A percentile compares a stretch with the other conserved stretches of the same genome.
Evolutionary conservation across 30 jellyfish, hydroid and myxozoan genomes (phyloP).

Genomic region (Aurelia aurita complex sp. Pacific): DNA sequence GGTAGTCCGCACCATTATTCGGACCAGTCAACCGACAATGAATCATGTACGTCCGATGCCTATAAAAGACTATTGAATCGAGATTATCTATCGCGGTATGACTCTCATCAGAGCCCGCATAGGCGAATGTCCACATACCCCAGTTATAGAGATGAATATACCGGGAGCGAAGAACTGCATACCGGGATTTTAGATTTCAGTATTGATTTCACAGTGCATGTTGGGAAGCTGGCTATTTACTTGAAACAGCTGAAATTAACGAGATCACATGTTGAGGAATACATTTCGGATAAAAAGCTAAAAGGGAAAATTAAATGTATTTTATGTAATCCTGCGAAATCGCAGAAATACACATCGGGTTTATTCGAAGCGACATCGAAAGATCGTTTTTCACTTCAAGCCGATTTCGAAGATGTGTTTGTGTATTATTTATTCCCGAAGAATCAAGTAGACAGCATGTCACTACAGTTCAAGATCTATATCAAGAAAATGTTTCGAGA

Average conservation of each 20-base stretch:
- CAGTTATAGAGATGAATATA: constrained; percentile 44
- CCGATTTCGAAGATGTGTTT: constrained; percentile 88
- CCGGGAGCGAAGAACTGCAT: constrained; percentile 44
- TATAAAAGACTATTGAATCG: constrained; percentile 68
- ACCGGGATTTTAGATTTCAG: constrained; percentile 80
- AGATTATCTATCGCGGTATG: constrained; percentile 63
- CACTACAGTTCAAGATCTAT: constrained; percentile 80
- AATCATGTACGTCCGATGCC: constrained; percentile 86
- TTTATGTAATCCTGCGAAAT: constrained; percentile 84
- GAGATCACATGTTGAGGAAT: constrained; percentile 77
- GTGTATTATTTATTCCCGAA: constrained; percentile 90
- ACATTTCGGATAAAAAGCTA: constrained; percentile 74
- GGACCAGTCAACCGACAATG: constrained; percentile 94
- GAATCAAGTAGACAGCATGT: constrained; percentile 84
- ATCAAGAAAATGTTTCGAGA: constrained; percentile 86
- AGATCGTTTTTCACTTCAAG: constrained; percentile 58
- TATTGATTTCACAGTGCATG: constrained; percentile 92
- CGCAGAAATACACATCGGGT: constrained; percentile 77
- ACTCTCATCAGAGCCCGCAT: constrained; percentile 66
- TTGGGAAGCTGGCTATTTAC: constrained; percentile 89
- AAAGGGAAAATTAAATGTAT: constrained; percentile 86
- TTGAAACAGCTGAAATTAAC: constrained; percentile 78
- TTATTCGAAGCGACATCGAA: constrained; percentile 82
- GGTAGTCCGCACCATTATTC: constrained; percentile 95
- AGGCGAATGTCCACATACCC: constrained; percentile 47